phyloP scores from a whole-genome alignment of 2,113 vertebrate species.

The Micronisus gabar region DNA sequence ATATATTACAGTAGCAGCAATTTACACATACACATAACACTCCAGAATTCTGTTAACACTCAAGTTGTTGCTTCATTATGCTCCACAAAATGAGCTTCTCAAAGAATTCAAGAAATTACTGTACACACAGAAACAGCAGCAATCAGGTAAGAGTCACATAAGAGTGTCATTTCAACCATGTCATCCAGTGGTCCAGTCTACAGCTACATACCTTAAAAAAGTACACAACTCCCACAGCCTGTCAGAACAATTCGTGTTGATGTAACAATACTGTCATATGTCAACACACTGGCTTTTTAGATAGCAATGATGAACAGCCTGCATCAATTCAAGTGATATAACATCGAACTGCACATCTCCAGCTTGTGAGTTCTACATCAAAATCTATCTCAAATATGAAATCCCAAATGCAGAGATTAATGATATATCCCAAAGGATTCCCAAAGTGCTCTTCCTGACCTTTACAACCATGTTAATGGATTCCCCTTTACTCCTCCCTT shows the following conservation, averaged over 20 bases:
- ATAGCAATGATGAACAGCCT: constrained; percentile 6
- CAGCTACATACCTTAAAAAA: background rate
- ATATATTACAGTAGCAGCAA: background rate
- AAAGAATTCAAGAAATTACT: background rate
- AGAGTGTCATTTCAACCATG: background rate
- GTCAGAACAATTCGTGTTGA: constrained; percentile 3
- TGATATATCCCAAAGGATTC: background rate
- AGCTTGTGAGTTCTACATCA: background rate
- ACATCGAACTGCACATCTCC: background rate
- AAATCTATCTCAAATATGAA: constrained; percentile 7
- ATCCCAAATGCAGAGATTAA: background rate
- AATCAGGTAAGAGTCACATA: background rate
- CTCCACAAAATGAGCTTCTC: background rate
- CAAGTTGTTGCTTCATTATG: background rate
- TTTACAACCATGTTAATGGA: background rate
- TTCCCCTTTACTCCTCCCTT: background rate
- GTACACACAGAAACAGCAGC: background rate
- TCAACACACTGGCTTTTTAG: background rate
- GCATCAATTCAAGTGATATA: background rate
- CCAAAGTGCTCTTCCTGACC: background rate
- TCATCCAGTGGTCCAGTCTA: background rate
- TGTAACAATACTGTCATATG: background rate
- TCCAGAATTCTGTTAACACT: background rate
- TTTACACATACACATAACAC: background rate
- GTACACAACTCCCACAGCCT: background rate